These are phyloP conservation scores for Gymnorhina tibicen DNA, from an alignment of 2,113 vertebrate species.

Conservation along the genomic window DNA sequence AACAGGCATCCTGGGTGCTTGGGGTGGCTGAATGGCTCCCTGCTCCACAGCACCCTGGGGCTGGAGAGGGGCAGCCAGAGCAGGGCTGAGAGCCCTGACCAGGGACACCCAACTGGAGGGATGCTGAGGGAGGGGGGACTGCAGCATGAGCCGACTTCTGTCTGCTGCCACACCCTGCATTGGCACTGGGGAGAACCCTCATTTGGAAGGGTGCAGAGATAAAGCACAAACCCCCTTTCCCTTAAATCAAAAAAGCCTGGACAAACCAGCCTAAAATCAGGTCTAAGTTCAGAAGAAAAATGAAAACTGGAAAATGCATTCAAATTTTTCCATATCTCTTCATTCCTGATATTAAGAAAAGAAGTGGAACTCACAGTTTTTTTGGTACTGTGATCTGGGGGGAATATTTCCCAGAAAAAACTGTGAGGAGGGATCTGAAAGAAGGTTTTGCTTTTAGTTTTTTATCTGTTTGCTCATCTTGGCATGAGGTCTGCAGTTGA, in stretches of 20 bases:
- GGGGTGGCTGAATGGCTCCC: neutral
- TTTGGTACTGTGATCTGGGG: neutral
- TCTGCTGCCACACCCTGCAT: neutral
- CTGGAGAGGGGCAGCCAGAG: neutral
- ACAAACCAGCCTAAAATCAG: neutral
- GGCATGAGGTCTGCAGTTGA: neutral
- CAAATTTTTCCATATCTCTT: neutral
- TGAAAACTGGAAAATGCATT: neutral
- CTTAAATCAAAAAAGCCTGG: neutral
- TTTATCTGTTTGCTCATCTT: neutral
- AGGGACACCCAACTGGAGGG: rapidly evolving
- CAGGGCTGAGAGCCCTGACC: neutral
- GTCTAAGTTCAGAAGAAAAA: neutral
- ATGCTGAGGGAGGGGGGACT: rapidly evolving
- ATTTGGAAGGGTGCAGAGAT: neutral
- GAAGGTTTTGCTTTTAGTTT: neutral
- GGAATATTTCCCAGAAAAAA: neutral
- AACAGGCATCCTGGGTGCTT: rapidly evolving
- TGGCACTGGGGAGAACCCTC: neutral
- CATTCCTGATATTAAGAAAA: neutral
- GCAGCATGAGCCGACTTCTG: neutral
- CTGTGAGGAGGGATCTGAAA: neutral
- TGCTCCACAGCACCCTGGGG: too few species aligned
- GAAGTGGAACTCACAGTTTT: neutral
- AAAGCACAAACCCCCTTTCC: neutral